Base-by-base conservation (phyloP, 2,797 vertebrate genomes). In the Delichon dasypus region DNA sequence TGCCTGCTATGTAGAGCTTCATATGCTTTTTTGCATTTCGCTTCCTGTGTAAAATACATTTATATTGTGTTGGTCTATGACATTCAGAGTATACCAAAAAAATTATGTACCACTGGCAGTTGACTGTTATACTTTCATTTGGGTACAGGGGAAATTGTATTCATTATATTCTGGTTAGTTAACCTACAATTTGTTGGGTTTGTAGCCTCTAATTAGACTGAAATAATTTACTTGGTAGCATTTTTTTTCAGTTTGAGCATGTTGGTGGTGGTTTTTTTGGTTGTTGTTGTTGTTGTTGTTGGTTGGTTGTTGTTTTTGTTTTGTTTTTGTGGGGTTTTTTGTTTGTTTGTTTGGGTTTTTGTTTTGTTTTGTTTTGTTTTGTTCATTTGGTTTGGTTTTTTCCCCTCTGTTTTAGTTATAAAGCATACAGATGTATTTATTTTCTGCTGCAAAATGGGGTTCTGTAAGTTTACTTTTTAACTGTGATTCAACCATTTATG, bases 41-140 rank as follows among this genome's bases (percentile, higher is more conserved):
- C 7, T 48, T 53, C 36, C 3, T 65, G 29, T 20, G 22, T 22
- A 36, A 66, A 54, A 74, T 29, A 3, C 4, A 1, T 54, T 82
- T 32, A 27, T 44, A 30, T 23, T 81, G 3, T 68, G 8, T 38
- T 48, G 71, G 22, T 6, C 26, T 30, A 14, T 71, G n/a, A 3
- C 19, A 25, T 44, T 64, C 13, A 42, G 9, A 27, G 3, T 55
- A 25, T 42, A 53, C 30, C 3, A 58, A 47, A 81, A 50, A 32
- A 44, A 3, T 32, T n/a, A 13, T 1, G 4, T n/a, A 47, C 9
- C 22, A 4, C 32, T 67, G 3, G 6, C 38, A 19, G 5, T n/a
- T 67, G 44, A 48, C 9, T 44, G 21, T 65, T 72, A 65, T 30
- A 48, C 3, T 34, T 67, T 18, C 6, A 26, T 36, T 66, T 82